phyloP scores from a whole-genome alignment of 2,888 invertebrate genomes.

The Scaptomyza parva region DNA sequence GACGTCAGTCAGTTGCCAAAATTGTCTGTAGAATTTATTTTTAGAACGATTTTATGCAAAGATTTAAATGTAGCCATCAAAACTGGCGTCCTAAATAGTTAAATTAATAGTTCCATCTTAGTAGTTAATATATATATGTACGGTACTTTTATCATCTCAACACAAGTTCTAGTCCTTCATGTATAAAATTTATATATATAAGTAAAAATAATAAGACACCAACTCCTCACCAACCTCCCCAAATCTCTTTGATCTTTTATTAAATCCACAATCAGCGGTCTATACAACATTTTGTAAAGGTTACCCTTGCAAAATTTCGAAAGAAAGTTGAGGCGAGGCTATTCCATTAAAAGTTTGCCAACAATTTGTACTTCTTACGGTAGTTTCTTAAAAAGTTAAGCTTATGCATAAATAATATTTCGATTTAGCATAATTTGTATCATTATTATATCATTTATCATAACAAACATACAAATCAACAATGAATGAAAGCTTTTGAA shows the following conservation, averaged over 20 bases:
- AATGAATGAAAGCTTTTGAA: constrained; percentile 32
- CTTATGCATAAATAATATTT: constrained; percentile 14
- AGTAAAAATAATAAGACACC: constrained; percentile 10
- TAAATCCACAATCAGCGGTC: constrained; percentile 32
- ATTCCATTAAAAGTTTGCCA: constrained; percentile 32
- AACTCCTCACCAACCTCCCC: no score
- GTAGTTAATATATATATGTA: constrained; percentile 21
- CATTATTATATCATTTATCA: constrained; percentile 41
- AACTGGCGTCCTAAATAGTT: constrained; percentile 14
- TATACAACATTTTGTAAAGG: neutral
- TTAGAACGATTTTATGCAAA: constrained; percentile 58
- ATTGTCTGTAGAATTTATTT: constrained; percentile 62
- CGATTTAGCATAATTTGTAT: constrained; percentile 38
- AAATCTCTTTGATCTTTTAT: neutral
- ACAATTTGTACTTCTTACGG: constrained; percentile 25
- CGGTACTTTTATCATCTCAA: constrained; percentile 54
- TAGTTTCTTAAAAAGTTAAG: constrained; percentile 13
- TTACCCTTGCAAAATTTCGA: neutral
- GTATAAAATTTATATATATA: constrained; percentile 1
- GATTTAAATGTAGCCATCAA: constrained; percentile 14
- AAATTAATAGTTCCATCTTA: neutral
- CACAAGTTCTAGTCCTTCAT: constrained; percentile 64
- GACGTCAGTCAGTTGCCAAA: constrained; percentile 19
- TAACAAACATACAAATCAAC: constrained; percentile 26
- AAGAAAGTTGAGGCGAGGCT: constrained; percentile 7